Evolutionary conservation across 2,113 vertebrate genomes (phyloP), one percentile per base, ranked within the genome.

Genomic region (Cyprinodon brontotheroides): DNA sequence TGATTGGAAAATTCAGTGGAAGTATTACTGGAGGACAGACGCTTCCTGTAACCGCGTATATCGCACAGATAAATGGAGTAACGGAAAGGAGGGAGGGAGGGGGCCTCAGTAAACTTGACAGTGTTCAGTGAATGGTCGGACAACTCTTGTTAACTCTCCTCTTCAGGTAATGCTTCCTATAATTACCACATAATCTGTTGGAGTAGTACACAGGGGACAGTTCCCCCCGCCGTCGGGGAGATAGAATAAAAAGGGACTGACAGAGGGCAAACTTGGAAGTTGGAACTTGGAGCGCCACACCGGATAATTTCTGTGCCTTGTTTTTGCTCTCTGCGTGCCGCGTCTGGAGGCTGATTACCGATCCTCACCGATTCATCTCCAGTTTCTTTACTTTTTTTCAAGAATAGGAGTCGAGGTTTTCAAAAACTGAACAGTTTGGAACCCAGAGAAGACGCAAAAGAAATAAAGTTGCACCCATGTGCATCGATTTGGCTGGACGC

Each of bases 201-300:
- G 88, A 90, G 80, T 92, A 87, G 92, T 82, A 84, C 94, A 77
- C 86, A 84, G 64, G 94, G 94, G 95, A 95, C 93, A 80, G 81
- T 87, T 92, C 91, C 92, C 87, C 88, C 83, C 93, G 93, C 83
- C 93, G 93, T 94, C 93, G 83, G 88, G 78, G 82, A 87, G 87
- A 80, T 78, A 75, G 87, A 74, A 95, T 94, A 95, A 95, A 94
- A 92, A 90, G 94, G 84, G 86, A 85, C 70, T 38, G 67, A 10
- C 77, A 71, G 61, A 64, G 72, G 83, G 83, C 79, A 72, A 75
- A 68, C 79, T 74, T 64, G 85, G 85, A 87, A 89, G 81, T 84
- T 89, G 89, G 85, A 87, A 89, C 82, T 84, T 89, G 89, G 47
- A 86, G 47, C 77, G 1, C 61, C 61, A 62, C 63, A 1, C 50